phyloP scores from a whole-genome alignment of 2,113 vertebrate species.

The Bufo gargarizans region DNA sequence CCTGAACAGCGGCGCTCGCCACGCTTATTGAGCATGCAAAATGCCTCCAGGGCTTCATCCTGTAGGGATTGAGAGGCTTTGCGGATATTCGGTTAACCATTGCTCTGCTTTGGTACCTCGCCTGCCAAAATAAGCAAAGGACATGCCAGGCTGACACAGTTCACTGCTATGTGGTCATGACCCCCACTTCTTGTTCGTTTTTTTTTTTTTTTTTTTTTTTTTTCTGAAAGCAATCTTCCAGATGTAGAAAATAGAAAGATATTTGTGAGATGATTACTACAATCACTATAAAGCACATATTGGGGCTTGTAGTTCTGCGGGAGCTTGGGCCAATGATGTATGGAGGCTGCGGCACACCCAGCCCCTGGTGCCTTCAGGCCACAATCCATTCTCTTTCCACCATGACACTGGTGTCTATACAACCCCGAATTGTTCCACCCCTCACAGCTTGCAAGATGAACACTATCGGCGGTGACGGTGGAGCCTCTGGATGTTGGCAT shows the following conservation, averaged over 20 bases:
- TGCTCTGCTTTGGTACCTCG: neutral
- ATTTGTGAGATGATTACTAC: too few species aligned
- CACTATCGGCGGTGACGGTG: too few species aligned
- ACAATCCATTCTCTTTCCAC: too few species aligned
- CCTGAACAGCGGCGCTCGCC: slow-evolving; percentile 47
- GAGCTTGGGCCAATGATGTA: too few species aligned
- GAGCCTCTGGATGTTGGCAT: too few species aligned
- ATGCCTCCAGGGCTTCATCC: slow-evolving; percentile 46
- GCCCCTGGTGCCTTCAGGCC: too few species aligned
- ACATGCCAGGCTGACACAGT: neutral
- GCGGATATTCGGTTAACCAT: slow-evolving; percentile 27
- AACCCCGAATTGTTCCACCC: too few species aligned
- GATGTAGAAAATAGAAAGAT: neutral
- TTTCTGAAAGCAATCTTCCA: neutral
- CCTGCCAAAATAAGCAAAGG: neutral
- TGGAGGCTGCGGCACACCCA: too few species aligned
- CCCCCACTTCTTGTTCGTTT: neutral
- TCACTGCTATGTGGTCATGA: neutral
- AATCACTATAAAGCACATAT: too few species aligned
- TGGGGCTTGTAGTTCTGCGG: too few species aligned
- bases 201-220: neutral
- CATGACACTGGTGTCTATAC: too few species aligned
- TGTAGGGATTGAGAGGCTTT: slow-evolving; percentile 46
- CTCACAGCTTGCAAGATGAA: too few species aligned
- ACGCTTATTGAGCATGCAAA: slow-evolving; percentile 54